Conservation (phyloP, 1,140 invertebrate species). For the Pseudomyrmex gracilis region DNA sequence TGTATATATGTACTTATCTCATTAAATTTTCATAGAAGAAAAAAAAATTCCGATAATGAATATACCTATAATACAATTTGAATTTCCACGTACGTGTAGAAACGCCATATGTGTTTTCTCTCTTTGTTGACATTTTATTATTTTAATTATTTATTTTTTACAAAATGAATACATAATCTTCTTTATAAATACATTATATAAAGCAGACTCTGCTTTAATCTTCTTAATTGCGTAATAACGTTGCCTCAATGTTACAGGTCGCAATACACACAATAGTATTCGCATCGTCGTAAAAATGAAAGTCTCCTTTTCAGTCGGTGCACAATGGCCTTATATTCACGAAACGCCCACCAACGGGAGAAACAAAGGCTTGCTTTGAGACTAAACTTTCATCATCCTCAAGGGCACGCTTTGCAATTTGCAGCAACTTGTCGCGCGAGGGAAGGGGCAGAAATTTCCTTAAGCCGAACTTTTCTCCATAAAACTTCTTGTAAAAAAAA, state of each 20-base stretch:
- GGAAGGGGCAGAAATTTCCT: slow-evolving; percentile 21
- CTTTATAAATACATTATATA: background rate
- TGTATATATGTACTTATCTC: background rate
- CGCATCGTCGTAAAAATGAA: slow-evolving; percentile 51
- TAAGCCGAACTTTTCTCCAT: slow-evolving; percentile 55
- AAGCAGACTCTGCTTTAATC: slow-evolving; percentile 22
- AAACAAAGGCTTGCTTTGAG: slow-evolving; percentile 57
- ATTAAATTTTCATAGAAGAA: slow-evolving; percentile 35
- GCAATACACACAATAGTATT: slow-evolving; percentile 23
- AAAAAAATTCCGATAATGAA: background rate
- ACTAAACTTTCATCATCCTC: slow-evolving; percentile 60
- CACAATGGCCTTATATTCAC: slow-evolving; percentile 49
- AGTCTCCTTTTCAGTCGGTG: slow-evolving; percentile 34
- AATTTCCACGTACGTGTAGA: no score
- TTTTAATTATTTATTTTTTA: slow-evolving; percentile 1
- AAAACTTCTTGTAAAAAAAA: slow-evolving; percentile 1
- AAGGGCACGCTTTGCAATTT: slow-evolving; percentile 59
- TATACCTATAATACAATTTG: background rate
- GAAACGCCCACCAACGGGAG: slow-evolving; percentile 28
- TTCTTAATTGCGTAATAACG: slow-evolving; percentile 54
- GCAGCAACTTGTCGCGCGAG: slow-evolving; percentile 47
- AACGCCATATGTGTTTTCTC: no score
- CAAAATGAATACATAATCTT: no score
- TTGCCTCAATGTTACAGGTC: slow-evolving; percentile 2
- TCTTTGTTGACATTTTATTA: no score